Evolutionary conservation across 2,888 invertebrate species (phyloP).

Genomic region (Tineola bisselliella): DNA sequence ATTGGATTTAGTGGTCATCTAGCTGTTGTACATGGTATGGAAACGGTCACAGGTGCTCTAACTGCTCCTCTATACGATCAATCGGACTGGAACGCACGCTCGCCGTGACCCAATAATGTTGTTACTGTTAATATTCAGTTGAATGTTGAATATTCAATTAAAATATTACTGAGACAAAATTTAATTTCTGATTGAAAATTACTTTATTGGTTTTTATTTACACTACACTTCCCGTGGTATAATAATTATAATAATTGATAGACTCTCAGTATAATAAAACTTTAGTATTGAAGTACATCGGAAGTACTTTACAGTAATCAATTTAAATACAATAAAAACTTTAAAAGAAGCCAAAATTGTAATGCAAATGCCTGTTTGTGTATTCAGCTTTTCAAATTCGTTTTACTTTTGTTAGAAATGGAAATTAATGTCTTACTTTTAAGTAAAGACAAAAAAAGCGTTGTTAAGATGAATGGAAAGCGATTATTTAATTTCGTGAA

Average conservation of each 20-base stretch:
- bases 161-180: background rate
- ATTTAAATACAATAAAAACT: slow-evolving; percentile 20
- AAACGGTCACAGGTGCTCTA: slow-evolving; percentile 39
- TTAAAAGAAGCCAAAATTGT: slow-evolving; percentile 37
- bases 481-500: slow-evolving; percentile 34
- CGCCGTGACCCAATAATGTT: background rate
- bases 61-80: background rate
- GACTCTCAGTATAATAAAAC: too few species aligned
- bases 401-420: slow-evolving; percentile 47
- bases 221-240: too few species aligned
- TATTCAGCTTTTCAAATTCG: slow-evolving; percentile 49
- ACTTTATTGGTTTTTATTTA: too few species aligned
- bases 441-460: slow-evolving; percentile 36
- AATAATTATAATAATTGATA: too few species aligned
- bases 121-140: background rate
- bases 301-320: background rate
- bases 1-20: slow-evolving; percentile 36
- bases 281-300: background rate
- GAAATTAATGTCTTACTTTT: slow-evolving; percentile 52
- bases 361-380: slow-evolving; percentile 49
- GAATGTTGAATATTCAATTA: background rate
- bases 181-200: too few species aligned
- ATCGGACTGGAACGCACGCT: slow-evolving; percentile 9
- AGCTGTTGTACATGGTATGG: slow-evolving; percentile 38
- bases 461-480: slow-evolving; percentile 36